phyloP scores from a whole-genome alignment of 2,113 vertebrate species.

The Parus major region DNA sequence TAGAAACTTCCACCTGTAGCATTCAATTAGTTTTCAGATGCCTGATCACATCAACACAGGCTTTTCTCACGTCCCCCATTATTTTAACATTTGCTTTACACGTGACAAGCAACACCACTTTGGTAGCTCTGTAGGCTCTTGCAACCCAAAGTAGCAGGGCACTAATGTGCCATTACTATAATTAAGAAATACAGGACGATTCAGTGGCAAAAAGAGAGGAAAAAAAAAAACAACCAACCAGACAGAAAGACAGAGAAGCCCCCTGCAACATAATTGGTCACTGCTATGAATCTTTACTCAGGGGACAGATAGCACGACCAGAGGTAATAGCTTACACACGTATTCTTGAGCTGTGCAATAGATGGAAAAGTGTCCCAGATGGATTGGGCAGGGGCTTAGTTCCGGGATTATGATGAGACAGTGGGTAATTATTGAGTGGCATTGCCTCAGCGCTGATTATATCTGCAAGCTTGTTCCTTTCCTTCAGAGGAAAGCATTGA shows the following conservation, averaged over 20 bases:
- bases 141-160: not conserved
- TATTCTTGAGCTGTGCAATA: conserved; percentile 79
- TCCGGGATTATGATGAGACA: conserved; percentile 96
- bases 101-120: not conserved
- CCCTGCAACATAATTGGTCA: conserved; percentile 76
- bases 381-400: conserved; percentile 95
- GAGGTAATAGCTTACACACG: conserved; percentile 80
- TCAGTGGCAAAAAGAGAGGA: conserved; percentile 2
- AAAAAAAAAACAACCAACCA: too few relatives aligned
- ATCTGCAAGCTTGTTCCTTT: conserved; percentile 82
- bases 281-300: conserved; percentile 72
- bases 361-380: conserved; percentile 89
- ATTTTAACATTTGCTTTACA: not conserved
- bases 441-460: conserved; percentile 88
- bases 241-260: conserved; percentile 14
- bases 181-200: conserved; percentile 41
- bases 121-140: conserved; percentile 12
- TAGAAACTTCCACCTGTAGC: not conserved
- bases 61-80: not conserved
- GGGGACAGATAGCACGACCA: conserved; percentile 73
- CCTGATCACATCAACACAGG: not conserved
- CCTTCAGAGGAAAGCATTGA: conserved; percentile 83
- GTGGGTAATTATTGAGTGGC: conserved; percentile 89
- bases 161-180: conserved; percentile 29
- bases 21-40: not conserved